These are phyloP conservation scores for Drosophila simulans DNA, from an alignment of 1,140 invertebrate genomes.

Conservation along the genomic window DNA sequence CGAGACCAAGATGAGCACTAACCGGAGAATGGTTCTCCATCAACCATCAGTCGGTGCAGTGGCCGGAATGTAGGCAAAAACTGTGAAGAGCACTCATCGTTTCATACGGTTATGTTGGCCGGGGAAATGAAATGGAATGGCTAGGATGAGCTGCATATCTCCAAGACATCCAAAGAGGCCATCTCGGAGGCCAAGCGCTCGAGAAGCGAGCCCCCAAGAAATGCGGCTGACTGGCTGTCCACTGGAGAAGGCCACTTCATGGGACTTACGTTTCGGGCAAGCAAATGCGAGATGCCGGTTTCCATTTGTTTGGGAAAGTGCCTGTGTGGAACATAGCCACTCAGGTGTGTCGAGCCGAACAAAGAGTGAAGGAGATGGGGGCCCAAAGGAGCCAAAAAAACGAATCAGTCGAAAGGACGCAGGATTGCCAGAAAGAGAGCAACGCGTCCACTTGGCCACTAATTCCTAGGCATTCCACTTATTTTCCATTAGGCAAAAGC, in stretches of 20 bases:
- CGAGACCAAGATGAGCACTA: too few relatives aligned
- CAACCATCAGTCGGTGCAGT: constrained; percentile 18
- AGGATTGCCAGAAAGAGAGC: constrained; percentile 18
- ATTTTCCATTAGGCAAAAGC: constrained; percentile 31
- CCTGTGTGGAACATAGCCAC: constrained; percentile 48
- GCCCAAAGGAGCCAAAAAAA: constrained; percentile 15
- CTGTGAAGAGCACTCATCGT: constrained; percentile 40
- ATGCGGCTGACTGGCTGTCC: constrained; percentile 33
- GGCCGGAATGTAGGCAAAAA: constrained; percentile 38
- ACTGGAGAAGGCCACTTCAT: constrained; percentile 40
- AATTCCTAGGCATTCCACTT: constrained; percentile 17
- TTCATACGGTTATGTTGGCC: constrained; percentile 14
- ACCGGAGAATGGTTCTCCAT: constrained; percentile 23
- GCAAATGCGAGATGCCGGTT: constrained; percentile 24
- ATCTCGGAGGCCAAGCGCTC: constrained; percentile 36
- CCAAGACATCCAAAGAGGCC: constrained; percentile 15
- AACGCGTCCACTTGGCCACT: constrained; percentile 21
- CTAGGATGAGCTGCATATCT: constrained; percentile 8
- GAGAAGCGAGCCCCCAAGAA: constrained; percentile 25
- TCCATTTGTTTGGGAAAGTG: constrained; percentile 49
- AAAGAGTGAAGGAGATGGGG: constrained; percentile 23
- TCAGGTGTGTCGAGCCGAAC: constrained; percentile 57
- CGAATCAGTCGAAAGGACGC: constrained; percentile 17
- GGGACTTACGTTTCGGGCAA: constrained; percentile 12
- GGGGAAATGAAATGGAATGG: constrained; percentile 3